Conservation (phyloP, 2,888 invertebrate species). For the Patella pellucida region DNA sequence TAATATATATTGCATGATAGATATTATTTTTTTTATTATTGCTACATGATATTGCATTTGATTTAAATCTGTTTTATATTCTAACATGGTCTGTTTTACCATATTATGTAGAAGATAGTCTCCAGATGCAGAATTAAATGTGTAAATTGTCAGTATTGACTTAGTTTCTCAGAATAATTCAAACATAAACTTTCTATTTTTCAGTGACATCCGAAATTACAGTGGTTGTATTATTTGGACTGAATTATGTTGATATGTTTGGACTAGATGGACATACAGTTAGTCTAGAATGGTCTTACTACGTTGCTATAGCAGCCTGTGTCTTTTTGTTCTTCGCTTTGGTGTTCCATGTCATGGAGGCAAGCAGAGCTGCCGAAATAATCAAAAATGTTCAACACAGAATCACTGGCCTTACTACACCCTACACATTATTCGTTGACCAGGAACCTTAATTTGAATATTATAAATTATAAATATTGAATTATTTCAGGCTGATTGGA, state of each 20-base stretch:
- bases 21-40: too few relatives aligned
- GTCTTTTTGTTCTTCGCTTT: conserved; percentile 31
- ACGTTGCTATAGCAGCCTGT: conserved; percentile 30
- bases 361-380: conserved; percentile 34
- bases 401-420: conserved; percentile 37
- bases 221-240: conserved; percentile 34
- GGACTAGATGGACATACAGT: conserved; percentile 21
- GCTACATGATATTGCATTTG: too few relatives aligned
- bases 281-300: conserved; percentile 32
- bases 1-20: too few relatives aligned
- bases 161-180: too few relatives aligned
- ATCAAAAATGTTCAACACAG: conserved; percentile 40
- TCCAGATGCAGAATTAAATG: too few relatives aligned
- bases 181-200: neutral
- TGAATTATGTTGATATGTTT: conserved; percentile 29
- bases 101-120: too few relatives aligned
- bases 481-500: too few relatives aligned
- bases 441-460: conserved; percentile 28
- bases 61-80: too few relatives aligned
- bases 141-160: too few relatives aligned
- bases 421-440: conserved; percentile 42
- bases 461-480: neutral
- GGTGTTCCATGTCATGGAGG: conserved; percentile 37
- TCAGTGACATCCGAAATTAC: conserved; percentile 34
- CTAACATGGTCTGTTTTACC: too few relatives aligned